Evolutionary conservation across 2,797 vertebrate species (phyloP), one percentile per base, ranked within the genome.

Genomic region (Chelon labrosus): DNA sequence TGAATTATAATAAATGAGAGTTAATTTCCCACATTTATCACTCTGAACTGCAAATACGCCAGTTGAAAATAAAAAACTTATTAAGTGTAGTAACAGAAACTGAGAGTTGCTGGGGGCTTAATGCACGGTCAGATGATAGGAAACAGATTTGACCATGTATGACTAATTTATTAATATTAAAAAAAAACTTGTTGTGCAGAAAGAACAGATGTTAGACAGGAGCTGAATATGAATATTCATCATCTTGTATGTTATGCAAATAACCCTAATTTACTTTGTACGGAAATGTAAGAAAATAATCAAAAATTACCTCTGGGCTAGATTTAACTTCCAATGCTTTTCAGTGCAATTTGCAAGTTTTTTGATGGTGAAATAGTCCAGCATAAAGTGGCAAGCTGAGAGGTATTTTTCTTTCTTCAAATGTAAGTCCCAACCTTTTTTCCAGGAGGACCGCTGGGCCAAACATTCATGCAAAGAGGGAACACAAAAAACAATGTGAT

Each of bases 311-410:
- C 25, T 27, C 25, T 27, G 25, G 25, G 25, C 25, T 27, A 54
- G 17, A 16, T 17, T 35, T 35, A 35, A 1, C 46, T 37, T 17
- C 11, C 35, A 1, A 10, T 22, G 46, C 61, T 70, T 67, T 54
- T 20, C 42, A 41, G 77, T 65, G 47, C 31, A 69, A 3, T 68
- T 77, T 31, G 54, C 19, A 46, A 17, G 19, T 52, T 64, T 72
- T 49, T 68, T 75, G 46, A 84, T 73, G 16, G 8, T 53, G 35
- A 81, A 72, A 83, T 41, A 27, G 60, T 22, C 31, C 41, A 2
- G 39, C 39, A 58, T 53, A 19, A 13, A 47, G 41, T 70, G 51
- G 7, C 10, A 1, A 46, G 27, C 50, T 35, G 56, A 77, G 20
- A 65, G 39, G 53, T 37, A 58, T n/a, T 73, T 54, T 19, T 64